Conservation (phyloP, 2,888 invertebrate genomes). For the Papilio elwesi region DNA sequence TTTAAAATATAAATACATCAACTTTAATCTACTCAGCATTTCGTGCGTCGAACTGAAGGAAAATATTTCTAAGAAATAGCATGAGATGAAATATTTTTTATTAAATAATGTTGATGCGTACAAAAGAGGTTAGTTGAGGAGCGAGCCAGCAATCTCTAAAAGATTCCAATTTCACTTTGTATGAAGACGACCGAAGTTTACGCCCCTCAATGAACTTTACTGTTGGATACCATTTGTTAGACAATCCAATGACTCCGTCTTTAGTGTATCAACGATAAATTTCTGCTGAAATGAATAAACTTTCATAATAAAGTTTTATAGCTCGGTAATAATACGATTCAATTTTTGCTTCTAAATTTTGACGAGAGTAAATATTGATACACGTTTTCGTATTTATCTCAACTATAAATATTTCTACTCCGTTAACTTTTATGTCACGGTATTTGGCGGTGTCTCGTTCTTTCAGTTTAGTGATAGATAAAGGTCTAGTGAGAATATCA, state of each 20-base stretch:
- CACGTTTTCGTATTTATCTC: conserved; percentile 7
- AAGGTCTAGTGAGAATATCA: background rate
- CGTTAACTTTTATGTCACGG: conserved; percentile 13
- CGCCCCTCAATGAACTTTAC: background rate
- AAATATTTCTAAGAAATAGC: background rate
- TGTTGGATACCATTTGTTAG: background rate
- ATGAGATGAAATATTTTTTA: background rate
- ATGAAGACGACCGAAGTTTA: conserved; percentile 2
- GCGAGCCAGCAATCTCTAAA: background rate
- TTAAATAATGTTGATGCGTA: conserved; percentile 5
- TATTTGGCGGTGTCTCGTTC: background rate
- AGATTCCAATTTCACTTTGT: conserved; percentile 7
- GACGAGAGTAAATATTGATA: background rate
- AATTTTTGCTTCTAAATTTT: conserved; percentile 19
- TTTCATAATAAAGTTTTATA: conserved; percentile 25
- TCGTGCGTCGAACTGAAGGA: background rate
- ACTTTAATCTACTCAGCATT: too few relatives aligned
- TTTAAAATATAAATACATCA: too few relatives aligned
- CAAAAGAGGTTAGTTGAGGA: background rate
- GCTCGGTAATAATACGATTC: conserved; percentile 13
- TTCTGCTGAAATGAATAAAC: conserved; percentile 28
- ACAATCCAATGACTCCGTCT: conserved; percentile 8
- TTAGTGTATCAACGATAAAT: conserved; percentile 21
- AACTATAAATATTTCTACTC: conserved; percentile 2
- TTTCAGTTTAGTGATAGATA: background rate